Evolutionary conservation across 2,113 vertebrate species (phyloP), one percentile per base, ranked within the genome.

Genomic region (Erythrocercus mccallii): DNA sequence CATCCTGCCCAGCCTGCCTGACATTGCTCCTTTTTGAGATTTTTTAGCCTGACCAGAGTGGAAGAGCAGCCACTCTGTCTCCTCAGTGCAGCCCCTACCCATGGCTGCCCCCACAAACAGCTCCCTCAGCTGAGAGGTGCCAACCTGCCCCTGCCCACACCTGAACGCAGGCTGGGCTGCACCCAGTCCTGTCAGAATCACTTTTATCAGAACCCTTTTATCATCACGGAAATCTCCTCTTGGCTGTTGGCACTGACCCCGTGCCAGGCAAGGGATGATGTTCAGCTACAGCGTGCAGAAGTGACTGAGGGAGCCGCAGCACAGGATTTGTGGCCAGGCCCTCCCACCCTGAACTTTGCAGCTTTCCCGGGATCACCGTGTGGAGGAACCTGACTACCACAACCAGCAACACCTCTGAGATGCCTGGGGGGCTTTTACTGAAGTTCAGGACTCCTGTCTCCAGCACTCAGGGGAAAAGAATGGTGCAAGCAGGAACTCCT

Each of bases 271-370:
- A 13, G 5, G 16, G 50, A 22, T 28, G 15, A n/a, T 22, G 12
- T 11, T 27, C n/a, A 64, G 2, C 28, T 19, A 19, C 4, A 44
- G 38, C 22, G 21, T 3, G 20, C 1, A 37, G 31, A 40, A 54
- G 57, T 27, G n/a, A 31, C 0, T 3, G 10, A 50, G 27, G 53
- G 57, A 30, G 58, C 4, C 70, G 16, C 38, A 76, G 58, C 23
- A 13, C 33, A 18, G 56, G 7, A 2, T 7, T 31, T 17, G 25
- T 1, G 0, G 28, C 15, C 2, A 1, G 25, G 13, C 8, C 40
- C 38, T 27, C 30, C 61, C 40, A 42, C 38, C 10, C 7, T 6
- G 17, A 69, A 19, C 14, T 38, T 12, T 14, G 27, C 47, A 54
- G 40, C 47, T 16, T 71, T 84, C 30, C 73, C 1, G 1, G 47